Conservation (phyloP, 2,888 invertebrate genomes). For the Alloscopus bannaensis region DNA sequence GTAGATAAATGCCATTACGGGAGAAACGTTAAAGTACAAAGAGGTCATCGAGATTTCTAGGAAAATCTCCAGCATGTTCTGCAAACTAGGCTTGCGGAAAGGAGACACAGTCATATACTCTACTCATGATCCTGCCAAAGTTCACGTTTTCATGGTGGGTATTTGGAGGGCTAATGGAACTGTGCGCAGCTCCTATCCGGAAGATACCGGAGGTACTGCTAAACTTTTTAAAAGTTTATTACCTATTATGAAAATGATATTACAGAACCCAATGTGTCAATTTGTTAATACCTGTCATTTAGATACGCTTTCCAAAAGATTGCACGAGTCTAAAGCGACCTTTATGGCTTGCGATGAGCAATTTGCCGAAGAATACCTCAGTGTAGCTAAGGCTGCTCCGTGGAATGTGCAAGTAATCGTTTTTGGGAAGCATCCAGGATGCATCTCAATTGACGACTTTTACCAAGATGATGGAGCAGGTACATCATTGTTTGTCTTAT, state of each 20-base stretch:
- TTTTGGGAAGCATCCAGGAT: constrained; percentile 42
- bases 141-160: constrained; percentile 67
- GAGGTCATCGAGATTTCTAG: constrained; percentile 47
- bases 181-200: constrained; percentile 65
- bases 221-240: neutral
- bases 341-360: constrained; percentile 65
- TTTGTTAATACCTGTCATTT: neutral
- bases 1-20: constrained; percentile 40
- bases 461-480: constrained; percentile 57
- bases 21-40: constrained; percentile 46
- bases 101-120: constrained; percentile 66
- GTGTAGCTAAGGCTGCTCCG: constrained; percentile 33
- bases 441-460: constrained; percentile 50
- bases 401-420: constrained; percentile 66
- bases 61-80: constrained; percentile 54
- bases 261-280: neutral
- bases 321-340: constrained; percentile 62
- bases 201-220: constrained; percentile 61
- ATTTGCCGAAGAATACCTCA: constrained; percentile 15
- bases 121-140: constrained; percentile 59
- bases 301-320: constrained; percentile 48
- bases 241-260: neutral
- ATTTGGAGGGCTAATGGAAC: constrained; percentile 67
- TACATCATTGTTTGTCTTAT: too few relatives aligned
- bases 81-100: constrained; percentile 48